Percentiles rank a stretch among this genome's conserved stretches.
Conservation (phyloP, 2,888 invertebrate species). For the Dyspetes luteomarginatus region DNA sequence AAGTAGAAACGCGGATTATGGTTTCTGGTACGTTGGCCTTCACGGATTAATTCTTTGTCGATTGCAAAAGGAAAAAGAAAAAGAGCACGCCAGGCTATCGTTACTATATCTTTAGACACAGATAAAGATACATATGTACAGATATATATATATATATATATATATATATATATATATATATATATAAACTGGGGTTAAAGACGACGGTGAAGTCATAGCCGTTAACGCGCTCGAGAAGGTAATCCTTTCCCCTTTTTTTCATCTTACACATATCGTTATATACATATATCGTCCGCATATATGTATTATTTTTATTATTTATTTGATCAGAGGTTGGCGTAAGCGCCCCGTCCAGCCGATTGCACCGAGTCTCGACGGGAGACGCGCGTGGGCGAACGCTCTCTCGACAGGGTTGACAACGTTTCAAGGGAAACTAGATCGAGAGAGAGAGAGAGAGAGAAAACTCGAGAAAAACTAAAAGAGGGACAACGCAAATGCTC, state of each 20-base stretch:
- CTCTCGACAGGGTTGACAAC: conserved; percentile 70
- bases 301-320: background rate
- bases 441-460: conserved; percentile 57
- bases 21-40: conserved; percentile 47
- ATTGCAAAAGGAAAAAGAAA: conserved; percentile 26
- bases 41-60: conserved; percentile 52
- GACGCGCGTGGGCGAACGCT: conserved; percentile 71
- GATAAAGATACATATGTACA: conserved; percentile 37
- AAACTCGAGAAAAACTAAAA: conserved; percentile 50
- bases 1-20: conserved; percentile 58
- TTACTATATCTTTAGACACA: conserved; percentile 9
- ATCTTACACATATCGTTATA: background rate
- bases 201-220: conserved; percentile 25
- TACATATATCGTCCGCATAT: background rate
- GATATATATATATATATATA: conserved; percentile 7
- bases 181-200: background rate
- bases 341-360: conserved; percentile 26
- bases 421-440: conserved; percentile 75
- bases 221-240: conserved; percentile 35
- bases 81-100: conserved; percentile 8
- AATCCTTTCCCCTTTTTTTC: conserved; percentile 39
- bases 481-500: conserved; percentile 34
- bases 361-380: conserved; percentile 35
- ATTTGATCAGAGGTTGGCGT: conserved; percentile 28
- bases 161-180: background rate